Evolutionary conservation across 2,113 vertebrate genomes (phyloP), one percentile per base, ranked within the genome.

Genomic region (Vulpes lagopus): DNA sequence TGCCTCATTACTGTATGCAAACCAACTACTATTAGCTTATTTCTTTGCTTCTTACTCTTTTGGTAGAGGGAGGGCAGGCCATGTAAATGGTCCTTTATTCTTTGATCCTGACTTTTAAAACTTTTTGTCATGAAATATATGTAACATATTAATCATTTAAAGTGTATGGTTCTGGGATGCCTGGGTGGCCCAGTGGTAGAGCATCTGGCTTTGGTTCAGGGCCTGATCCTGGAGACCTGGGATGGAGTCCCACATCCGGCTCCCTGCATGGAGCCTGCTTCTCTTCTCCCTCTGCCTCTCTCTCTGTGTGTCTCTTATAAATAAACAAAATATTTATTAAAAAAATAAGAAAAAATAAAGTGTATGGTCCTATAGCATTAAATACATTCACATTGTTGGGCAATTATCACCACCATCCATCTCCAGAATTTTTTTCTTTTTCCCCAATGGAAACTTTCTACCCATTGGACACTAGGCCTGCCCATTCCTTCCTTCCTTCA

Each of bases 1-100:
- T 23, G 14, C 16, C 30, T 11, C 17, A 49, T 27, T 12, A 19
- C 20, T 35, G 8, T 38, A 51, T 16, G 6, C 0, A 78, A 43
- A 43, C 74, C 51, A 60, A 16, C 8, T 16, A 59, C 20, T 55
- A 73, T 69, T 64, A 91, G 15, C 23, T 74, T 60, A 53, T n/a
- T 81, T 92, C 5, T 90, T 43, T 79, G 22, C 11, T 71, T 71
- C 55, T 76, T 69, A 82, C 67, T 23, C 60, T 64, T 55, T 59
- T 71, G 4, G 2, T 20, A 7, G 32, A 23, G 6, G 12, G 5
- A 2, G 0, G 20, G 1, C 2, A 59, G 43, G 5, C 15, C 51
- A 67, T 91, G 23, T 25, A 53, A 62, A n/a, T 62, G 94, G 17
- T 59, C 49, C 19, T 91, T 64, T 23, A 38, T 12, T 20, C 11